phyloP scores from a whole-genome alignment of 2,113 vertebrate genomes.

The Crotalus helleri region DNA sequence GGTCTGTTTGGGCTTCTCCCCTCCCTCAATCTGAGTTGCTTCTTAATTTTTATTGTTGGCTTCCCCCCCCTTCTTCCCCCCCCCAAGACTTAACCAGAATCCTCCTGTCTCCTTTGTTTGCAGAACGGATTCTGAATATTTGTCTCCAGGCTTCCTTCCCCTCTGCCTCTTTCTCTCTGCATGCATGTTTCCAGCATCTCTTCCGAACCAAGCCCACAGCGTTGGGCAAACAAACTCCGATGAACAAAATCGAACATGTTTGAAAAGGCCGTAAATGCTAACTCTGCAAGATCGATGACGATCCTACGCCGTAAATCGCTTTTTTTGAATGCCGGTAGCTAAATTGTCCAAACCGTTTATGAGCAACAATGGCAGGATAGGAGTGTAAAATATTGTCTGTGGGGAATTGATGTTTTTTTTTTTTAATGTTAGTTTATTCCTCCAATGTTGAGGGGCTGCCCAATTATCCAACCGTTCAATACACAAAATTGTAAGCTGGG shows the following conservation, averaged over 20 bases:
- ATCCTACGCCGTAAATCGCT: not conserved
- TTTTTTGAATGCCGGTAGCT: not conserved
- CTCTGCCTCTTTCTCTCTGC: not conserved
- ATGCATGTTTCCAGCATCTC: not conserved
- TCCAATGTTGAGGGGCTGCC: not conserved
- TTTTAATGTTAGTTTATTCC: not conserved
- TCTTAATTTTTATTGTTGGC: not conserved
- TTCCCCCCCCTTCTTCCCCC: too few species aligned
- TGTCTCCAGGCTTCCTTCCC: not conserved
- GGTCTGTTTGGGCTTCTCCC: not conserved
- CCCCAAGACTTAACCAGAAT: not conserved
- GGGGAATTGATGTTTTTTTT: not conserved
- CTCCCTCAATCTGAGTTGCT: not conserved
- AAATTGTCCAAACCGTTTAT: not conserved
- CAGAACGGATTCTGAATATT: not conserved
- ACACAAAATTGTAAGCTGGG: not conserved
- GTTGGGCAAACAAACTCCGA: not conserved
- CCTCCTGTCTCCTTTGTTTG: not conserved
- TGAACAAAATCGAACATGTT: not conserved
- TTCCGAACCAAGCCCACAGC: not conserved
- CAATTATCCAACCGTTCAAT: not conserved
- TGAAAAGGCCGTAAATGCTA: not conserved
- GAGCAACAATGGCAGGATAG: not conserved
- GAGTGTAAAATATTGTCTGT: not conserved
- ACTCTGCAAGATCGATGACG: not conserved